Evolutionary conservation across 2,797 vertebrate genomes (phyloP), one percentile per base, ranked within the genome.

Genomic region (Bovichtus variegatus): DNA sequence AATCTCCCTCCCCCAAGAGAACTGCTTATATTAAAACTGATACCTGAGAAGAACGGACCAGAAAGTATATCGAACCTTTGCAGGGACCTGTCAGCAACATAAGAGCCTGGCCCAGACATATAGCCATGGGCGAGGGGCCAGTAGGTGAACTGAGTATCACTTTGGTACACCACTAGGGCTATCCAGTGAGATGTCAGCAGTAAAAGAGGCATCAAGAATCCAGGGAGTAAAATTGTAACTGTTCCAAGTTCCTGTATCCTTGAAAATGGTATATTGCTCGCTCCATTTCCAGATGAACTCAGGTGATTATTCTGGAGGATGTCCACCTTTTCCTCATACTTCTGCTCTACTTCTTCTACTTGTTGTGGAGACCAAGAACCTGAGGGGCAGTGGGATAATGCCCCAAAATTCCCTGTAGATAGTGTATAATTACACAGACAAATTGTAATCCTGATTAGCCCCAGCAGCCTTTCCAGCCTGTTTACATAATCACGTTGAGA

Each of bases 361-460:
- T 44, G 57, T 55, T 69, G 62, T 60, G 47, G 70, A 84, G 80
- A 90, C 87, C 72, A 76, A 76, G 84, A 85, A 89, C 83, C 80
- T 78, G 75, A 12, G 81, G 76, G 87, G 66, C 86, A 90, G 84
- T 38, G 67, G 79, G 86, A 90, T 90, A 90, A 93, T 75, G 77
- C 84, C 81, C 84, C 84, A 69, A 55, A 71, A 85, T 83, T 92
- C 87, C 86, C 85, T 67, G 78, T 78, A 91, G 90, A 91, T 92
- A 84, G 82, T 74, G 89, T 87, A 87, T 92, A 93, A 93, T 93
- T 93, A 92, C 89, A 89, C 85, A 82, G 87, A 90, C 88, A 92
- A 92, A 93, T 89, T 91, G 92, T 94, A 91, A 93, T 94, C 92
- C 93, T 89, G 90, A 93, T 94, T 92, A 94, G 87, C 87, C 83